These are phyloP conservation scores for Epinephelus lanceolatus DNA, from an alignment of 2,113 vertebrate genomes.

Conservation along the genomic window DNA sequence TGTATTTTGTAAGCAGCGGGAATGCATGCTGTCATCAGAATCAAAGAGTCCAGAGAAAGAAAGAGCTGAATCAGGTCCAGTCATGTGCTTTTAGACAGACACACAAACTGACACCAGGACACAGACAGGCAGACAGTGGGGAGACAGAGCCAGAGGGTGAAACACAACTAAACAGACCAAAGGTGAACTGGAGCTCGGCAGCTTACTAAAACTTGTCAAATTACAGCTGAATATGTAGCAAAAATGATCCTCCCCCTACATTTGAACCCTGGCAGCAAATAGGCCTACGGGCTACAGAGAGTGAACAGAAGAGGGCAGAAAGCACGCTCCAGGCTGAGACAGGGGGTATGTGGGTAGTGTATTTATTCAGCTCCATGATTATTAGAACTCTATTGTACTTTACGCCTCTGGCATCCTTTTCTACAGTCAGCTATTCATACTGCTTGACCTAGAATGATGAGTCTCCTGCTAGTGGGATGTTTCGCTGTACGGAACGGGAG, in stretches of 20 bases:
- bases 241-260: slow-evolving; percentile 3
- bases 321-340: slow-evolving; percentile 39
- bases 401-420: slow-evolving; percentile 57
- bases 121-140: slow-evolving; percentile 40
- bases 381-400: slow-evolving; percentile 68
- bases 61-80: slow-evolving; percentile 83
- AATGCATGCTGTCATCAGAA: slow-evolving; percentile 84
- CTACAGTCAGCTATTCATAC: slow-evolving; percentile 66
- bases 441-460: slow-evolving; percentile 60
- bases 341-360: slow-evolving; percentile 43
- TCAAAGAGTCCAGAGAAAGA: slow-evolving; percentile 74
- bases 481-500: slow-evolving; percentile 1
- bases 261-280: slow-evolving; percentile 34
- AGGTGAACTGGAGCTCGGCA: slow-evolving; percentile 29
- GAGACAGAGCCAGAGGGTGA: slow-evolving; percentile 28
- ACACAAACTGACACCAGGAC: slow-evolving; percentile 53
- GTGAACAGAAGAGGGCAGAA: slow-evolving; percentile 35
- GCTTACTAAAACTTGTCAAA: slow-evolving; percentile 21
- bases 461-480: slow-evolving; percentile 18
- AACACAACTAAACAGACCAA: slow-evolving; percentile 25
- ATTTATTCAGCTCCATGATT: slow-evolving; percentile 70
- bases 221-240: slow-evolving; percentile 32
- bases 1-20: slow-evolving; percentile 67
- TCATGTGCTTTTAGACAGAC: slow-evolving; percentile 74
- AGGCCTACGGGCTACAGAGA: slow-evolving; percentile 18